Percentiles rank a stretch among this genome's conserved stretches.
Conservation (phyloP, 2,113 vertebrate genomes). For the Nothobranchius kuhntae region DNA sequence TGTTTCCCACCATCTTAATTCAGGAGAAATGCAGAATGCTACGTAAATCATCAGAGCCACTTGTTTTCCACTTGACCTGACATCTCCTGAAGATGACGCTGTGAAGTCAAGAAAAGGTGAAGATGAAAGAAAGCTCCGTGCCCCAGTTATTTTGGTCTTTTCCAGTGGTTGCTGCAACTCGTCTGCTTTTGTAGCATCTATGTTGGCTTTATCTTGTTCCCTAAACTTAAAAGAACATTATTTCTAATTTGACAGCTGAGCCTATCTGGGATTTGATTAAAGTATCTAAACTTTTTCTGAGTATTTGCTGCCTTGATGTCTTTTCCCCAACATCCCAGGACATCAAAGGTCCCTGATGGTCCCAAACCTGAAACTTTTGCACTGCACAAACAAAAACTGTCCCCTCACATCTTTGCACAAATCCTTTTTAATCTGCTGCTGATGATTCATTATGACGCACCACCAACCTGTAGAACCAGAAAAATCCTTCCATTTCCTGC, state of each 20-base stretch:
- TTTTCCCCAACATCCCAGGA: conserved; percentile 6
- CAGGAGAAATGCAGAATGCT: conserved; percentile 43
- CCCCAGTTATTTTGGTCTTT: conserved; percentile 21
- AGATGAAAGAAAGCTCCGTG: conserved; percentile 32
- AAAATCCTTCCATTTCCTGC: background rate
- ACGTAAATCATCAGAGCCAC: conserved; percentile 55
- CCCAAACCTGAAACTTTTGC: conserved; percentile 1
- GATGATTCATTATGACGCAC: background rate
- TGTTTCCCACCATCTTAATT: conserved; percentile 29
- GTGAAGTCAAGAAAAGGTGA: conserved; percentile 57
- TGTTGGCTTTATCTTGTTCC: too few relatives aligned
- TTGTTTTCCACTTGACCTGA: conserved; percentile 77
- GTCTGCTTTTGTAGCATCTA: too few relatives aligned
- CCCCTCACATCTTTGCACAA: conserved; percentile 6
- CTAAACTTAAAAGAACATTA: too few relatives aligned
- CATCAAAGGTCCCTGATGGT: conserved; percentile 1
- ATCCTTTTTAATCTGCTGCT: background rate
- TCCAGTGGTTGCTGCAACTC: too few relatives aligned
- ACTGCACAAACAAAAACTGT: conserved; percentile 9
- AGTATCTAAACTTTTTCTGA: background rate
- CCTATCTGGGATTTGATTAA: background rate
- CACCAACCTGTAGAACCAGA: background rate
- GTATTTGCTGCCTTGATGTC: conserved; percentile 15
- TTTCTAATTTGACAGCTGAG: background rate
- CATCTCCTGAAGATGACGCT: conserved; percentile 67